Evolutionary conservation across 1,140 invertebrate species (phyloP).

Genomic region (Trigoniulus corallinus): DNA sequence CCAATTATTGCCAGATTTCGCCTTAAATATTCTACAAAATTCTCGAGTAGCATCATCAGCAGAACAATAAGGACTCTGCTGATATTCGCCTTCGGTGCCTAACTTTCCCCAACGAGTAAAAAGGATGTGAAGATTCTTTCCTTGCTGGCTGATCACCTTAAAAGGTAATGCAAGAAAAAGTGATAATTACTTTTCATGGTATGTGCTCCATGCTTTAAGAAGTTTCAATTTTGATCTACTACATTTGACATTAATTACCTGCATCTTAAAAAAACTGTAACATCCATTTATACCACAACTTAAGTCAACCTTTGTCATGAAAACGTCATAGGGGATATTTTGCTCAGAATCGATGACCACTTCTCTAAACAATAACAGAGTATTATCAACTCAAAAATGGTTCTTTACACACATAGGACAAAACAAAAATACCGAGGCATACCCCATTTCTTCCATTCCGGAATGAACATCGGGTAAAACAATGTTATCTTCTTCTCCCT

Average conservation of each 20-base stretch:
- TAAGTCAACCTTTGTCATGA: constrained; percentile 33
- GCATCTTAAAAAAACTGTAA: constrained; percentile 39
- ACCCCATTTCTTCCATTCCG: constrained; percentile 12
- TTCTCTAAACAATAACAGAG: constrained; percentile 10
- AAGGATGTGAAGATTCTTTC: constrained; percentile 30
- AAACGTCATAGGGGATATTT: constrained; percentile 27
- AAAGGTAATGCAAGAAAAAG: constrained; percentile 8
- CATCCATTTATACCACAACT: constrained; percentile 26
- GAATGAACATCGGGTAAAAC: constrained; percentile 10
- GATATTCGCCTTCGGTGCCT: constrained; percentile 30
- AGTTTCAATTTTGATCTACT: neutral
- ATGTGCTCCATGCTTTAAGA: neutral
- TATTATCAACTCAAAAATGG: neutral
- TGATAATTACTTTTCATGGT: no score
- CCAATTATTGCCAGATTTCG: constrained; percentile 35
- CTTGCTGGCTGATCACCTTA: constrained; percentile 27
- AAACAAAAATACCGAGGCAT: neutral
- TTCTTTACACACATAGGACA: neutral
- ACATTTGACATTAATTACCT: no score
- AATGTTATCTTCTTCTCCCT: neutral
- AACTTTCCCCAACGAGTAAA: constrained; percentile 38
- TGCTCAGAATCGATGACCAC: constrained; percentile 19
- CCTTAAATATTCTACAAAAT: constrained; percentile 33
- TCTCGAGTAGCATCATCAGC: constrained; percentile 30
- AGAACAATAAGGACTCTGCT: constrained; percentile 32